Percentiles rank a stretch among this genome's conserved stretches.
These are phyloP conservation scores for Saccostrea echinata DNA, from an alignment of 1,140 invertebrate genomes.

Conservation along the genomic window DNA sequence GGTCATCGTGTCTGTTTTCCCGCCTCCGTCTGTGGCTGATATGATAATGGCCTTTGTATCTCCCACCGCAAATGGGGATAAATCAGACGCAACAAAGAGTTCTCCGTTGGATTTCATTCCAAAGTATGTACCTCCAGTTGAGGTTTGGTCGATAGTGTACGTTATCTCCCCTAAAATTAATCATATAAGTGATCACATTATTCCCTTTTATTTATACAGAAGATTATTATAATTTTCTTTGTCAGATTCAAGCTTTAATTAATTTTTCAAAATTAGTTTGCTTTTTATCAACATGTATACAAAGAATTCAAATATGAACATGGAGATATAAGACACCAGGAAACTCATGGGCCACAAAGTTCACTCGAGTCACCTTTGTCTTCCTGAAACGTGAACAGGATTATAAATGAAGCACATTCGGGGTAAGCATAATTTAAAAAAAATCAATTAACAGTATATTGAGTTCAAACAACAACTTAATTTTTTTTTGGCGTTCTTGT, in stretches of 20 bases:
- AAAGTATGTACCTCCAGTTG: neutral
- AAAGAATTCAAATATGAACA: neutral
- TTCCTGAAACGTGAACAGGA: too few species aligned
- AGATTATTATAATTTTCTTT: neutral
- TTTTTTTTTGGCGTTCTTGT: too few species aligned
- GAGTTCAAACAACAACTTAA: too few species aligned
- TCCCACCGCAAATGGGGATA: neutral
- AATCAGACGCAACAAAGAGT: neutral
- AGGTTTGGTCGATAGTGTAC: neutral
- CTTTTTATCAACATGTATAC: neutral
- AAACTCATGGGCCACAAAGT: too few species aligned
- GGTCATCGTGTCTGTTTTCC: constrained; percentile 6
- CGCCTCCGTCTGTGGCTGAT: constrained; percentile 34
- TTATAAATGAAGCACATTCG: too few species aligned
- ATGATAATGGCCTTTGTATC: neutral
- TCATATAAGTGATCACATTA: neutral
- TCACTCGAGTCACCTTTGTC: too few species aligned
- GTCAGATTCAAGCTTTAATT: neutral
- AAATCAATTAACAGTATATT: too few species aligned
- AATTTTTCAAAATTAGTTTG: neutral
- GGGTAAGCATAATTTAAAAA: too few species aligned
- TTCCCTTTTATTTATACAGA: neutral
- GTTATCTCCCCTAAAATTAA: neutral
- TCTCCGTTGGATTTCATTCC: neutral
- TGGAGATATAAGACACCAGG: too few species aligned